phyloP scores from a whole-genome alignment of 2,888 invertebrate genomes.

The Orchesellides sinensis region DNA sequence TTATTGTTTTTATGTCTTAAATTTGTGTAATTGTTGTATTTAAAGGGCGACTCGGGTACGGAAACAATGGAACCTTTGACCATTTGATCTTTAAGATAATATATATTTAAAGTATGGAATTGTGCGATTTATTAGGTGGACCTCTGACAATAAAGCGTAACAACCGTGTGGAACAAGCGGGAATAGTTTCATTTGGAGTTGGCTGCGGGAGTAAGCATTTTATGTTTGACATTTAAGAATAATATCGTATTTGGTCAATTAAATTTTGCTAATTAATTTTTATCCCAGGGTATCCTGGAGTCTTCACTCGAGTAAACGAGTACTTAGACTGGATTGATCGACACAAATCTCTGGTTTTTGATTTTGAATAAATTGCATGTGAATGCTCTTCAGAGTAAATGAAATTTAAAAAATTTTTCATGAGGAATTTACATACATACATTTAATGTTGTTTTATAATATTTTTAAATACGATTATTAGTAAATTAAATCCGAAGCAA shows the following conservation, averaged over 20 bases:
- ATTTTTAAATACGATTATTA: too few species aligned
- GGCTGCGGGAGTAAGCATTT: constrained; percentile 66
- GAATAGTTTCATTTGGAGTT: constrained; percentile 62
- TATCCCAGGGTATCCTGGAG: constrained; percentile 63
- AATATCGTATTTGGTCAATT: neutral
- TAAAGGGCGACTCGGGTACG: constrained; percentile 29
- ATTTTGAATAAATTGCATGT: neutral
- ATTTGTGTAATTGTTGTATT: neutral
- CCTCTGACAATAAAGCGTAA: constrained; percentile 48
- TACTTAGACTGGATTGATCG: constrained; percentile 70
- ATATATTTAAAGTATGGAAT: neutral
- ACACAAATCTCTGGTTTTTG: constrained; percentile 38
- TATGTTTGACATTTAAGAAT: neutral
- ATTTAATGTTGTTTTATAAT: too few species aligned
- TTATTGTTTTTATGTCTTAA: neutral
- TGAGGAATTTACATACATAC: too few species aligned
- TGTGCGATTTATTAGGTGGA: too few species aligned
- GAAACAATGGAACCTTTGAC: too few species aligned
- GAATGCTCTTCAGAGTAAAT: too few species aligned
- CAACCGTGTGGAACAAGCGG: constrained; percentile 50
- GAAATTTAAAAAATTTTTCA: too few species aligned
- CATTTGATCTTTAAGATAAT: neutral
- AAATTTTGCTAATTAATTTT: neutral
- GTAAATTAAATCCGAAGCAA: too few species aligned
- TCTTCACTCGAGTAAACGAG: constrained; percentile 62